Conservation (phyloP, 2,888 invertebrate genomes). For the Coelinius sp. region DNA sequence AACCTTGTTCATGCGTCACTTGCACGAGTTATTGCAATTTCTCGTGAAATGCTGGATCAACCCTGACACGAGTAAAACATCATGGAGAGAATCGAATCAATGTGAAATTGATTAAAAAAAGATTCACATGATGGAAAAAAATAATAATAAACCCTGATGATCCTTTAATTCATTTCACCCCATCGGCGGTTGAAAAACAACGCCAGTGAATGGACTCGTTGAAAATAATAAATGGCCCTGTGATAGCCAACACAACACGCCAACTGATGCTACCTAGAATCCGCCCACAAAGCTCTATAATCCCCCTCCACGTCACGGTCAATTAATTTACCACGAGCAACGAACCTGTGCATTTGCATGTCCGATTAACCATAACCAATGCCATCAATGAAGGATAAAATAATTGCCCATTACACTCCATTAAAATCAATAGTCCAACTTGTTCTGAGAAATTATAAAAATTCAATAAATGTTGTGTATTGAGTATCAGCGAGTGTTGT, state of each 20-base stretch:
- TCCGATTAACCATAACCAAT: constrained; percentile 48
- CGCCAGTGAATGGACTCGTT: neutral
- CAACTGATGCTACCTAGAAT: neutral
- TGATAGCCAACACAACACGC: neutral
- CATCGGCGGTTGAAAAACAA: neutral
- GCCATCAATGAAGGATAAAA: constrained; percentile 50
- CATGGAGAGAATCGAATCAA: neutral
- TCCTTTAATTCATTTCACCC: neutral
- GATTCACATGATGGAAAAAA: no score
- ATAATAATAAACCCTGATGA: no score
- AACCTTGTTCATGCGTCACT: neutral
- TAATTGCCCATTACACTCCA: neutral
- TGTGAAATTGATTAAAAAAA: no score
- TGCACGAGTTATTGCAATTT: neutral
- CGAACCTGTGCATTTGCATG: constrained; percentile 55
- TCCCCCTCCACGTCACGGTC: constrained; percentile 50
- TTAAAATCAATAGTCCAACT: neutral
- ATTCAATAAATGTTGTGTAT: constrained; percentile 38
- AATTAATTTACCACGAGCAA: constrained; percentile 57
- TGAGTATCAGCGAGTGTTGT: constrained; percentile 44
- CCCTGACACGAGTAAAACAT: neutral
- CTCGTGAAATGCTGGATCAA: neutral
- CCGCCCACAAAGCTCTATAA: constrained; percentile 9
- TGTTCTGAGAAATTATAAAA: neutral
- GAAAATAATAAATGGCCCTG: neutral